These are phyloP conservation scores for Corythoichthys haematopterus DNA, from an alignment of 2,113 vertebrate species.

Conservation along the genomic window DNA sequence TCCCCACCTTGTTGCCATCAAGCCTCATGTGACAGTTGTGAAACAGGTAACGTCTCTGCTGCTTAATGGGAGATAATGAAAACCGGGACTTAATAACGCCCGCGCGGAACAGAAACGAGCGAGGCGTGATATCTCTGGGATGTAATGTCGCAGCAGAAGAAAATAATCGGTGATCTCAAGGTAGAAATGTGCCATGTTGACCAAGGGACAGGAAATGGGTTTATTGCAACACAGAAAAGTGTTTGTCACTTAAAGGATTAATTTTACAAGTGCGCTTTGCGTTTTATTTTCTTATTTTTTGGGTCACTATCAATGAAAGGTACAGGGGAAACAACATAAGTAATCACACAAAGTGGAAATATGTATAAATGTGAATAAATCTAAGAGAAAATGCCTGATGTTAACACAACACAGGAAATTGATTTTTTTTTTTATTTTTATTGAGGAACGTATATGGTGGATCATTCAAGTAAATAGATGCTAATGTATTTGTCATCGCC, in stretches of 20 bases:
- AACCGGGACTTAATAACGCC: slow-evolving; percentile 8
- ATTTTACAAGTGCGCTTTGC: not conserved
- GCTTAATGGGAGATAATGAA: slow-evolving; percentile 20
- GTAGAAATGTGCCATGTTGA: not conserved
- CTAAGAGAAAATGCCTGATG: too few relatives aligned
- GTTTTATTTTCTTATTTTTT: not conserved
- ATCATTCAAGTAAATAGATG: too few relatives aligned
- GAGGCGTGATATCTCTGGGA: not conserved
- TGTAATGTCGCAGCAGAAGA: not conserved
- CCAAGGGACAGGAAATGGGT: not conserved
- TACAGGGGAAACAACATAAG: too few relatives aligned
- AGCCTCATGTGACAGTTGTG: slow-evolving; percentile 5
- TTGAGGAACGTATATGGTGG: too few relatives aligned
- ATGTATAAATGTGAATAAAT: too few relatives aligned
- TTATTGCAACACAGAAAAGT: not conserved
- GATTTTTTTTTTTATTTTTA: too few relatives aligned
- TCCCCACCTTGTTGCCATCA: slow-evolving; percentile 16
- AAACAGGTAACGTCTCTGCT: slow-evolving; percentile 20
- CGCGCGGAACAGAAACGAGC: not conserved
- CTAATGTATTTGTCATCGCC: too few relatives aligned
- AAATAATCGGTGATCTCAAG: not conserved
- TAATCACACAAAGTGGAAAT: too few relatives aligned
- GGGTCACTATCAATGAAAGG: too few relatives aligned
- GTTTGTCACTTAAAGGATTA: not conserved
- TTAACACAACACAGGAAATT: too few relatives aligned